Percentiles rank a stretch among this genome's conserved stretches.
Conservation (phyloP, 92 coral and sea anemone species). For the Bergia puertoricense region DNA sequence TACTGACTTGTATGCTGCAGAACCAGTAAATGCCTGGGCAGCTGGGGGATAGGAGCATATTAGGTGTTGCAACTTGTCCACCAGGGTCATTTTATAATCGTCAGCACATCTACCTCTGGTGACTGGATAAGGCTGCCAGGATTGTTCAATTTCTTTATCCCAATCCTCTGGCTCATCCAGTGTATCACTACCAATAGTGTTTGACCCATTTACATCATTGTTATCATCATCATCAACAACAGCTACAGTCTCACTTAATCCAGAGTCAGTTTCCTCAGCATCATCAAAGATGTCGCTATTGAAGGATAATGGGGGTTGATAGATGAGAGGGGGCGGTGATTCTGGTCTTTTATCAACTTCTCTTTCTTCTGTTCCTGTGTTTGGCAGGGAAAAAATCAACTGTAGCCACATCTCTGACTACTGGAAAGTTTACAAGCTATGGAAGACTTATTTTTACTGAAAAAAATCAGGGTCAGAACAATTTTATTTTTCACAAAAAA, state of each 20-base stretch:
- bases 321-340: constrained; percentile 14
- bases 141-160: constrained; percentile 36
- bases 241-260: not conserved
- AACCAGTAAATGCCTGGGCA: constrained; percentile 14
- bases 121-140: not conserved
- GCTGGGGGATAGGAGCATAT: constrained; percentile 38
- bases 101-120: not conserved
- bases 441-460: not conserved
- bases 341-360: not conserved
- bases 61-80: constrained; percentile 28
- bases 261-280: constrained; percentile 27
- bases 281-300: constrained; percentile 13
- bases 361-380: constrained; percentile 31
- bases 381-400: not conserved
- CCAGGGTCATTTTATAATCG: not conserved
- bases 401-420: not conserved
- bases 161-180: constrained; percentile 21
- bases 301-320: constrained; percentile 12
- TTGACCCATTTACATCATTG: not conserved
- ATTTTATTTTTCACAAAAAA: not conserved
- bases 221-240: not conserved
- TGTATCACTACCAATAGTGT: not conserved
- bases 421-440: not conserved
- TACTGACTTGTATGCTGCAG: constrained; percentile 37
- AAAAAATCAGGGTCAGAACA: not conserved